Conservation (phyloP, 2,113 vertebrate genomes). For the Aramus guarauna region DNA sequence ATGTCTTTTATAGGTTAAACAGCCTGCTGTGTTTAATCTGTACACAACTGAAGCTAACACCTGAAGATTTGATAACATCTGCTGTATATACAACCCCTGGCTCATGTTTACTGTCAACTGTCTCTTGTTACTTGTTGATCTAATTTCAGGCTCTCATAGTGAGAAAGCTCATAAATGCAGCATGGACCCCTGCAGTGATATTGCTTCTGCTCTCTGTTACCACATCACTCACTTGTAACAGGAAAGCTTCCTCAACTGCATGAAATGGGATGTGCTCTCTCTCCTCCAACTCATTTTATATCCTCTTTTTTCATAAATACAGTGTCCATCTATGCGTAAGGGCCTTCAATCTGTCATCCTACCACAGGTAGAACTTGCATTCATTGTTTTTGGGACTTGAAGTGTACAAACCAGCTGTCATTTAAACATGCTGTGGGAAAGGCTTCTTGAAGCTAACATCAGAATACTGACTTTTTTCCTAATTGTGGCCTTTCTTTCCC, state of each 20-base stretch:
- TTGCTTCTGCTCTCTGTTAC: not conserved
- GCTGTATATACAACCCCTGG: not conserved
- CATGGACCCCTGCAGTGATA: not conserved
- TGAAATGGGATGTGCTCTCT: not conserved
- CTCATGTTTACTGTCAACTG: conserved; percentile 12
- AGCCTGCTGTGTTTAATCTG: not conserved
- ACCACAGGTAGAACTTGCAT: not conserved
- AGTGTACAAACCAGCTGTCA: not conserved
- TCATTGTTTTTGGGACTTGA: not conserved
- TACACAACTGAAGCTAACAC: not conserved
- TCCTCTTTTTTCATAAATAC: not conserved
- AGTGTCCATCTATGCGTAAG: not conserved
- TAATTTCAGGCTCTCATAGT: not conserved
- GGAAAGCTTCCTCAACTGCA: not conserved
- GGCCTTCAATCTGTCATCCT: not conserved
- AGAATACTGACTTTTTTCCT: not conserved
- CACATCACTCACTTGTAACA: not conserved
- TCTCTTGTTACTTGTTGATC: not conserved
- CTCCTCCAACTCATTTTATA: not conserved
- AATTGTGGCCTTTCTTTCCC: not conserved
- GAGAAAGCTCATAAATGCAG: not conserved
- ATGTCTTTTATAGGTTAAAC: not conserved
- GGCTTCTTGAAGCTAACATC: not conserved
- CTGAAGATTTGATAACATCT: conserved; percentile 12
- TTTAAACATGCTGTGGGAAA: not conserved